Percentiles rank a stretch among this genome's conserved stretches.
Evolutionary conservation across 2,797 vertebrate genomes (phyloP).

Genomic region (Liparis tanakae): DNA sequence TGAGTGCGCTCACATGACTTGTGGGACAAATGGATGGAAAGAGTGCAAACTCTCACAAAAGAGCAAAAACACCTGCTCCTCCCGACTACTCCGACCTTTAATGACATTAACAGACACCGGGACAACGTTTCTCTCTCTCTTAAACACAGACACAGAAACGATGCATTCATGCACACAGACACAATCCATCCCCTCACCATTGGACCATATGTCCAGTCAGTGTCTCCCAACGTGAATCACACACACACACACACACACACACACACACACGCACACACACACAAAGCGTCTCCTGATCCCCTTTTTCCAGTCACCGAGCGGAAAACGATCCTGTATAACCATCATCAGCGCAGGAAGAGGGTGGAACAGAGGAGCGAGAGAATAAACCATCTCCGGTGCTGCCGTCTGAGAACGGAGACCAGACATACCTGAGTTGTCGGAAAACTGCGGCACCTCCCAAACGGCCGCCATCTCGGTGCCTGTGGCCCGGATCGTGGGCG

Average conservation of each 20-base stretch:
- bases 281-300: constrained; percentile 28
- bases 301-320: constrained; percentile 63
- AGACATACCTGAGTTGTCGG: constrained; percentile 95
- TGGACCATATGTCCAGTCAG: constrained; percentile 22
- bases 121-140: constrained; percentile 24
- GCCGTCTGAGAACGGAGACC: constrained; percentile 40
- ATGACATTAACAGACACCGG: constrained; percentile 54
- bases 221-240: constrained; percentile 32
- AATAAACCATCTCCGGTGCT: constrained; percentile 53
- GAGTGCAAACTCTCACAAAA: constrained; percentile 44
- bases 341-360: constrained; percentile 58
- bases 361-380: constrained; percentile 59
- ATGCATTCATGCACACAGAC: constrained; percentile 28
- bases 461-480: constrained; percentile 80
- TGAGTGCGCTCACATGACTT: constrained; percentile 12
- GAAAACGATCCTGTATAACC: constrained; percentile 70
- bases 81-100: constrained; percentile 28
- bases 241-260: constrained; percentile 8
- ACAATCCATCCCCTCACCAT: constrained; percentile 28
- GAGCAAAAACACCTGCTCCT: constrained; percentile 66
- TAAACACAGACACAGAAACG: constrained; percentile 39
- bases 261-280: constrained; percentile 5
- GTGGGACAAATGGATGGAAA: constrained; percentile 51
- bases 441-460: constrained; percentile 98
- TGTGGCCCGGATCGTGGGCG: constrained; percentile 85